A percentile compares a stretch with the other conserved stretches of the same genome.
Conservation (phyloP, 2,888 invertebrate genomes). For the Chesias legatella region DNA sequence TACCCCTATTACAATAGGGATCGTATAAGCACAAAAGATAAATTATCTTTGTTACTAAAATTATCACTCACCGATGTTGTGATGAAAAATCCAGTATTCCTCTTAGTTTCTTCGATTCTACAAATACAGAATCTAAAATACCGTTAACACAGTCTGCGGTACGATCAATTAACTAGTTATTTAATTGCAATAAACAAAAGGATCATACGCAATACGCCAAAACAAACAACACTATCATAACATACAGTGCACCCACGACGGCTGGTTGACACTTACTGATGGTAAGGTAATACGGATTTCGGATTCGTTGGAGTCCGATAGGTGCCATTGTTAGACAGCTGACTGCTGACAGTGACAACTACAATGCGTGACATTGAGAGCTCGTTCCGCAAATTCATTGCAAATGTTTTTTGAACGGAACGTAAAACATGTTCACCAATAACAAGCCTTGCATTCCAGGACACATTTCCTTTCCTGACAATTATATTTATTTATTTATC, state of each 20-base stretch:
- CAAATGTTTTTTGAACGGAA: too few relatives aligned
- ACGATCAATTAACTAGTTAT: slow-evolving; percentile 5
- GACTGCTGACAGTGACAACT: too few relatives aligned
- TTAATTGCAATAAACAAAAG: slow-evolving; percentile 12
- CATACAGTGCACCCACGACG: background rate
- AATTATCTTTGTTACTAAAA: background rate
- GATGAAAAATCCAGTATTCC: background rate
- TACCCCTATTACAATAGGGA: background rate
- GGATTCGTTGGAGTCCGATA: too few relatives aligned
- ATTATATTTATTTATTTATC: too few relatives aligned
- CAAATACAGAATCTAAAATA: background rate
- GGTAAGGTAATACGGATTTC: too few relatives aligned
- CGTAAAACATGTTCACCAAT: too few relatives aligned
- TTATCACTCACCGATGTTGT: slow-evolving; percentile 4
- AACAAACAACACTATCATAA: background rate
- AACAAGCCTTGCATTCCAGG: too few relatives aligned
- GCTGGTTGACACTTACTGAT: too few relatives aligned
- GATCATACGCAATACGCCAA: slow-evolving; percentile 8
- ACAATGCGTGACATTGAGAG: too few relatives aligned
- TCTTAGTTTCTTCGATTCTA: slow-evolving; percentile 5
- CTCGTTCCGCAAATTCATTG: too few relatives aligned
- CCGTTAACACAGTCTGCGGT: slow-evolving; percentile 1
- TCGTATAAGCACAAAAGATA: background rate
- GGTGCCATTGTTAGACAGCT: too few relatives aligned
- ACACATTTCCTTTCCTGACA: too few relatives aligned